A percentile compares a stretch with the other conserved stretches of the same genome.
phyloP scores from a whole-genome alignment of 2,888 invertebrate genomes.

The Cheilosia soror region DNA sequence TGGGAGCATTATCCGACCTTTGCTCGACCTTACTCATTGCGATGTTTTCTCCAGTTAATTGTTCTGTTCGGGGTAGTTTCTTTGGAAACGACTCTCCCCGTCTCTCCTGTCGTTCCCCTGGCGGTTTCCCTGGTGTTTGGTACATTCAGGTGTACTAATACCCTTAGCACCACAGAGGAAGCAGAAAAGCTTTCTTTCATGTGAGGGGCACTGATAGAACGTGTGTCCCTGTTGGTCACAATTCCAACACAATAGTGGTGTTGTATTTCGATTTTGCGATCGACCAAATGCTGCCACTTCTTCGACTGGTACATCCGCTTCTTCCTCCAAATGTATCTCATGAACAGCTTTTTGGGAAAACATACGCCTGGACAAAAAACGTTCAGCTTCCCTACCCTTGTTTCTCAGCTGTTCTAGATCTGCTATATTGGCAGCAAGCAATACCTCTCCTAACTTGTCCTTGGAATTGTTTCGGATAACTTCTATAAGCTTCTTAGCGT shows the following conservation, averaged over 20 bases:
- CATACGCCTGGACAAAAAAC: not conserved
- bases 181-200: constrained; percentile 1
- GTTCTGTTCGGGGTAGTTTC: not conserved
- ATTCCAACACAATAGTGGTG: not conserved
- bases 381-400: constrained; percentile 11
- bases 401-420: not conserved
- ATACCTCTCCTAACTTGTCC: not conserved
- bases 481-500: not conserved
- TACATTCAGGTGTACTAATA: not conserved
- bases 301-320: not conserved
- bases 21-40: too few species aligned
- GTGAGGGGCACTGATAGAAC: constrained; percentile 1
- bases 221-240: constrained; percentile 5
- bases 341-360: not conserved
- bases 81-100: constrained; percentile 11
- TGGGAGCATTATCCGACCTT: too few species aligned
- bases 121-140: constrained; percentile 7
- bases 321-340: constrained; percentile 1
- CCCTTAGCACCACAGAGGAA: constrained; percentile 8
- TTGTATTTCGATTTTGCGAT: not conserved
- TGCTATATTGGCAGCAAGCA: not conserved
- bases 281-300: constrained; percentile 7
- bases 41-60: too few species aligned
- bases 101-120: constrained; percentile 5
- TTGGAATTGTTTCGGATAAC: not conserved